Conservation (phyloP, 2,888 invertebrate species). For the Steromphala cineraria region DNA sequence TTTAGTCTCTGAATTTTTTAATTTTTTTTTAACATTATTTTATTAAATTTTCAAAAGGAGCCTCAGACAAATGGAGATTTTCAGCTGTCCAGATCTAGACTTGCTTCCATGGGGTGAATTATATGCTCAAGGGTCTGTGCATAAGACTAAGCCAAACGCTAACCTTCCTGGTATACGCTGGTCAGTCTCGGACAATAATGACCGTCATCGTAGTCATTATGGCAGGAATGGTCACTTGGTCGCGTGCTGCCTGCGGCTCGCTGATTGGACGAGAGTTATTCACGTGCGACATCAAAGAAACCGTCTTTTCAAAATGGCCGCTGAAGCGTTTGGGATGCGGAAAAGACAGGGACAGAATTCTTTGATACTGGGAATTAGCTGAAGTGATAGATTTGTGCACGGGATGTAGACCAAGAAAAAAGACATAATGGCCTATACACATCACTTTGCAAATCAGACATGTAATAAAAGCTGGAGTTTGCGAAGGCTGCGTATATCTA, state of each 20-base stretch:
- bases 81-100: too few relatives aligned
- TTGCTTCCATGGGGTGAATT: too few relatives aligned
- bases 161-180: neutral
- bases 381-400: conserved; percentile 13
- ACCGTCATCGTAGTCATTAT: neutral
- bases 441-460: conserved; percentile 12
- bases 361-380: conserved; percentile 9
- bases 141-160: too few relatives aligned
- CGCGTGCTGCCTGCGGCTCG: neutral
- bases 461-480: conserved; percentile 13
- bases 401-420: neutral
- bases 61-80: too few relatives aligned
- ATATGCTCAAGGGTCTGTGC: too few relatives aligned
- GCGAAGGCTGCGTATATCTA: neutral
- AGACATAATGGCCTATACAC: neutral
- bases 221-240: conserved; percentile 11
- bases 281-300: conserved; percentile 13
- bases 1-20: too few relatives aligned
- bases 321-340: neutral
- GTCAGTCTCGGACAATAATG: neutral
- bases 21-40: too few relatives aligned
- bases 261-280: neutral
- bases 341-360: neutral
- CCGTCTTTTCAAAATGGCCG: neutral
- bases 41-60: too few relatives aligned